These are phyloP conservation scores for Pammene fasciana DNA, from an alignment of 2,888 invertebrate genomes.

Conservation along the genomic window DNA sequence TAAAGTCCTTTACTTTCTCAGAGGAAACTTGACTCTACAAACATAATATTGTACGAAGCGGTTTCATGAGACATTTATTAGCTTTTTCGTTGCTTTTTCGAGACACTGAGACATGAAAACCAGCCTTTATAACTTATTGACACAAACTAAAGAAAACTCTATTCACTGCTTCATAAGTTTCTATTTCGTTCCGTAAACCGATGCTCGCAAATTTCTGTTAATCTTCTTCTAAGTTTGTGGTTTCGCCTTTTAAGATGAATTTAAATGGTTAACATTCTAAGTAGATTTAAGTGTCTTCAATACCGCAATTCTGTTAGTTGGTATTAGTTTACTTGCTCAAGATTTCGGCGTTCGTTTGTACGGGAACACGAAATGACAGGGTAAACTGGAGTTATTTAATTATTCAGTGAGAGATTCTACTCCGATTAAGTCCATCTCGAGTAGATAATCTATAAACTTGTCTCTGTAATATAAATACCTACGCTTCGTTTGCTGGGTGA, in stretches of 20 bases:
- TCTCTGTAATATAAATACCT: too few species aligned
- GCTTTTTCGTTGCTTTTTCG: constrained; percentile 16
- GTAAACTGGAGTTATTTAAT: neutral
- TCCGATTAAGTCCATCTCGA: too few species aligned
- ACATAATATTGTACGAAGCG: constrained; percentile 2
- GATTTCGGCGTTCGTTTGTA: neutral
- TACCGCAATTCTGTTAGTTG: constrained; percentile 25
- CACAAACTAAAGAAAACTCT: neutral
- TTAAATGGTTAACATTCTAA: constrained; percentile 16
- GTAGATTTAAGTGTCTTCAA: constrained; percentile 23
- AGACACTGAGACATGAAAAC: constrained; percentile 5
- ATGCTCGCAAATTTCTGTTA: neutral
- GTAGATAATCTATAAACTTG: too few species aligned
- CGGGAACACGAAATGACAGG: neutral
- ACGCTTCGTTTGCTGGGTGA: too few species aligned
- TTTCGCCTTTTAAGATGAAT: constrained; percentile 8
- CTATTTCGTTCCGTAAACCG: neutral
- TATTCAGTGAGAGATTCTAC: neutral
- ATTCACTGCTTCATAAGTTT: neutral
- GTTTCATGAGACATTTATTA: constrained; percentile 9
- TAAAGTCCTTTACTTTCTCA: neutral
- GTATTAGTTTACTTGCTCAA: constrained; percentile 19
- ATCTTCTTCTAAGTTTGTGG: constrained; percentile 7
- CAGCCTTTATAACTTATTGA: neutral
- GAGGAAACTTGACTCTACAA: neutral